phyloP scores from a whole-genome alignment of 2,888 invertebrate species.

The Bellardia bayeri region DNA sequence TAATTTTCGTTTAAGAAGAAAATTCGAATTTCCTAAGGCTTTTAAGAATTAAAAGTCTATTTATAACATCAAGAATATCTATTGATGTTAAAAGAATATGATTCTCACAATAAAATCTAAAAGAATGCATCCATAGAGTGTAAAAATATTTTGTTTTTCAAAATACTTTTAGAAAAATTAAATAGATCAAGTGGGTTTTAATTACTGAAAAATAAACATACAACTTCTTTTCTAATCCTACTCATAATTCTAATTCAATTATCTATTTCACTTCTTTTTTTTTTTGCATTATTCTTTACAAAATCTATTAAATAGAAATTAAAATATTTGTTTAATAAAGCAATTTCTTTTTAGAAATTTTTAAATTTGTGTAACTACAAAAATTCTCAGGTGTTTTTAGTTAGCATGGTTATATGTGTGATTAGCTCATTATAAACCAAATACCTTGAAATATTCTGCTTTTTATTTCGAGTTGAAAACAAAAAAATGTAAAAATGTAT shows the following conservation, averaged over 20 bases:
- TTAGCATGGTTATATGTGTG: background rate
- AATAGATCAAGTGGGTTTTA: conserved; percentile 33
- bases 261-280: background rate
- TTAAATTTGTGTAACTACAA: background rate
- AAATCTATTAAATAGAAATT: conserved; percentile 30
- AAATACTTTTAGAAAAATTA: conserved; percentile 9
- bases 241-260: conserved; percentile 18
- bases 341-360: background rate
- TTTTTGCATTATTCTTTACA: background rate
- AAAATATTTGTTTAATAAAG: conserved; percentile 23
- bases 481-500: background rate
- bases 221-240: conserved; percentile 28
- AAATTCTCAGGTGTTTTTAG: conserved; percentile 72
- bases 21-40: background rate
- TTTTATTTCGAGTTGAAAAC: conserved; percentile 31
- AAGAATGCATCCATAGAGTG: background rate
- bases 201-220: conserved; percentile 16
- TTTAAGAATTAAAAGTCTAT: conserved; percentile 27
- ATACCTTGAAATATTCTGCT: conserved; percentile 64
- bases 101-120: background rate
- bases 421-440: conserved; percentile 58
- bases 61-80: background rate
- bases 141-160: background rate
- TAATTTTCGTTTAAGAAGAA: conserved; percentile 2
- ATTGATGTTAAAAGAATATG: background rate